Conservation (phyloP, 30 jellyfish, hydroid and myxozoan genomes). For the Turritopsis dohrnii region DNA sequence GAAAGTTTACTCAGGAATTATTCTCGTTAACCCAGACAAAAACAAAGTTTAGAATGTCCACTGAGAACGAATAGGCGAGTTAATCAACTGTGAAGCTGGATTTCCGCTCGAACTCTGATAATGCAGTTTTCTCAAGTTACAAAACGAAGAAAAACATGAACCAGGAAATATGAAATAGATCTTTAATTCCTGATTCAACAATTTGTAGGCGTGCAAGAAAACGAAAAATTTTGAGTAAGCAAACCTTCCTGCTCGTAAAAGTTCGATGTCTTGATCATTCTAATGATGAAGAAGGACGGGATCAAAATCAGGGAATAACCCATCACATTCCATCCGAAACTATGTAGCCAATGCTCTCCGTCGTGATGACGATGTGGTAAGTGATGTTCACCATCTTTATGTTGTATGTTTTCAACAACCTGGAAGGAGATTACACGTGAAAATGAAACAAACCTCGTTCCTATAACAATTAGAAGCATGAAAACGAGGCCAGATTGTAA, state of each 20-base stretch:
- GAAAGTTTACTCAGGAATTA: too few relatives aligned
- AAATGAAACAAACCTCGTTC: too few relatives aligned
- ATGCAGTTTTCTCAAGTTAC: too few relatives aligned
- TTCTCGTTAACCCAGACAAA: too few relatives aligned
- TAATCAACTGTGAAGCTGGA: too few relatives aligned
- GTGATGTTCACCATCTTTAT: not conserved
- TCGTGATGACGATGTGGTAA: constrained; percentile 30
- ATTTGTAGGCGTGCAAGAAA: not conserved
- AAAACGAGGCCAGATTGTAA: not conserved
- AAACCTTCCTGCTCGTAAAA: constrained; percentile 72
- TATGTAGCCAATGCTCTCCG: constrained; percentile 60
- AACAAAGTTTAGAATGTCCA: too few relatives aligned
- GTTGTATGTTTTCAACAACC: not conserved
- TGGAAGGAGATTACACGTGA: not conserved
- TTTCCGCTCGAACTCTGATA: not conserved
- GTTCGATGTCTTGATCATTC: constrained; percentile 68
- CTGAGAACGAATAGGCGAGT: too few relatives aligned
- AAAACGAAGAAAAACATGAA: too few relatives aligned
- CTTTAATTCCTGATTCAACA: not conserved
- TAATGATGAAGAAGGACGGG: constrained; percentile 53
- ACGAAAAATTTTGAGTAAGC: not conserved
- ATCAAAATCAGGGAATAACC: constrained; percentile 69
- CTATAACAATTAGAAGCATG: not conserved
- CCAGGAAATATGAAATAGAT: too few relatives aligned
- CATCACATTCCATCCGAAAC: constrained; percentile 69